These are phyloP conservation scores for Lingula anatina DNA, from an alignment of 2,888 invertebrate genomes.

Conservation along the genomic window DNA sequence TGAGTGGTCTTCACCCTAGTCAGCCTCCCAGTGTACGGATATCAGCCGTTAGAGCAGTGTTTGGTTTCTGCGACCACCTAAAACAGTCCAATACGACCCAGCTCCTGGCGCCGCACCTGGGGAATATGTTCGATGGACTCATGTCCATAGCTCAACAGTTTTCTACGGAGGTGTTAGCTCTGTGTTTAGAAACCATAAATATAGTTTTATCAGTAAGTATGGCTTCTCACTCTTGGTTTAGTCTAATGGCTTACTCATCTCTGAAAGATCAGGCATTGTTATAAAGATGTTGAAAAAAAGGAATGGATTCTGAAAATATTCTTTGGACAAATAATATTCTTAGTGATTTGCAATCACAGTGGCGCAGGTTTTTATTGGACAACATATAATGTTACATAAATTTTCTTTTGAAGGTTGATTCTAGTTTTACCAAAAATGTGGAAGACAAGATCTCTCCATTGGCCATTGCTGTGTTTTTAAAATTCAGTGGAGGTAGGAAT, in stretches of 20 bases:
- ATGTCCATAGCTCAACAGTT: slow-evolving; percentile 57
- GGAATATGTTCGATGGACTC: slow-evolving; percentile 57
- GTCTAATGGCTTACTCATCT: no score
- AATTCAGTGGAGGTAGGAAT: slow-evolving; percentile 58
- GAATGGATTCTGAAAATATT: no score
- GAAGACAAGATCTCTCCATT: slow-evolving; percentile 64
- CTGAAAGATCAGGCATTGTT: no score
- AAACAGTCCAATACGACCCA: slow-evolving; percentile 54
- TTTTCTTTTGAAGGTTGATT: slow-evolving; percentile 58
- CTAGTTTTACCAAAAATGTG: slow-evolving; percentile 61
- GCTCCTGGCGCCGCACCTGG: slow-evolving; percentile 52
- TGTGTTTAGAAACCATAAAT: slow-evolving; percentile 58
- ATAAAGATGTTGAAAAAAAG: no score
- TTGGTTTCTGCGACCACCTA: slow-evolving; percentile 58
- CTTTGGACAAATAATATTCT: no score
- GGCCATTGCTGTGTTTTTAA: slow-evolving; percentile 65
- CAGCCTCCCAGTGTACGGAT: slow-evolving; percentile 58
- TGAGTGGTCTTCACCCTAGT: slow-evolving; percentile 56
- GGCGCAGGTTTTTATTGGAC: no score
- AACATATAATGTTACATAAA: no score
- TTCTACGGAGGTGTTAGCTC: slow-evolving; percentile 56
- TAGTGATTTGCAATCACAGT: no score
- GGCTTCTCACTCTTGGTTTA: slow-evolving; percentile 10
- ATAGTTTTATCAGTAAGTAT: slow-evolving; percentile 56
- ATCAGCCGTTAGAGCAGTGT: slow-evolving; percentile 56